phyloP scores from a whole-genome alignment of 1,140 invertebrate genomes.

The Drosophila eugracilis region DNA sequence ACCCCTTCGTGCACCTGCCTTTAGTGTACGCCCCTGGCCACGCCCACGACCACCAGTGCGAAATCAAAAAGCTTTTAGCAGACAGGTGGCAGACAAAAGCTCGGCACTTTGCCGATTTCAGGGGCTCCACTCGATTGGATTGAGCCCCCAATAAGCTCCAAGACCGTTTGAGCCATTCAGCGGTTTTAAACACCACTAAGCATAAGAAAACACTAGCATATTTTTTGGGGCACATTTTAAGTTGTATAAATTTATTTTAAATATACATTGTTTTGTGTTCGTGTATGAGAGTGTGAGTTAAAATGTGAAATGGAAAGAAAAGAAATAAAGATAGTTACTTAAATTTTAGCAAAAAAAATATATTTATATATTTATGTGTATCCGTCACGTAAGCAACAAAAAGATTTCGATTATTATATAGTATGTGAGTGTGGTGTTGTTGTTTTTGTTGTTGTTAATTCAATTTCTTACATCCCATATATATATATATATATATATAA shows the following conservation, averaged over 20 bases:
- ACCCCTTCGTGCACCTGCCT: background rate
- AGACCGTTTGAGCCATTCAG: background rate
- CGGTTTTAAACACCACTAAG: constrained; percentile 1
- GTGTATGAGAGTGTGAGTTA: constrained; percentile 10
- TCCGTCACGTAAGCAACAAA: constrained; percentile 42
- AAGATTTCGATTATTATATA: constrained; percentile 14
- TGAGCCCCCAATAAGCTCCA: background rate
- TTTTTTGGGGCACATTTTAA: constrained; percentile 35
- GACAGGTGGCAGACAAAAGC: constrained; percentile 5
- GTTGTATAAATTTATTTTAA: constrained; percentile 75
- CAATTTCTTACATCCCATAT: constrained; percentile 19
- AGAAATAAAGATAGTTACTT: constrained; percentile 23
- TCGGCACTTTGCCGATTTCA: background rate
- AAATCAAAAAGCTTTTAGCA: background rate
- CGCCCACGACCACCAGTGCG: constrained; percentile 9
- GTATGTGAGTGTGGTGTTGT: constrained; percentile 7
- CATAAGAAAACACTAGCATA: background rate
- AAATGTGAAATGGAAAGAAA: constrained; percentile 10
- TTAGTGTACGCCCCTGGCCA: background rate
- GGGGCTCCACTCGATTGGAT: background rate
- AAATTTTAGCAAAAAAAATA: constrained; percentile 51
- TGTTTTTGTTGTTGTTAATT: constrained; percentile 5
- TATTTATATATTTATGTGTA: constrained; percentile 40
- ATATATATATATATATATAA: constrained; percentile 3
- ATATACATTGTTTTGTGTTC: constrained; percentile 56